A percentile compares a stretch with the other conserved stretches of the same genome.
phyloP scores from a whole-genome alignment of 2,797 vertebrate species.

The Acrossocheilus wenchowensis region DNA sequence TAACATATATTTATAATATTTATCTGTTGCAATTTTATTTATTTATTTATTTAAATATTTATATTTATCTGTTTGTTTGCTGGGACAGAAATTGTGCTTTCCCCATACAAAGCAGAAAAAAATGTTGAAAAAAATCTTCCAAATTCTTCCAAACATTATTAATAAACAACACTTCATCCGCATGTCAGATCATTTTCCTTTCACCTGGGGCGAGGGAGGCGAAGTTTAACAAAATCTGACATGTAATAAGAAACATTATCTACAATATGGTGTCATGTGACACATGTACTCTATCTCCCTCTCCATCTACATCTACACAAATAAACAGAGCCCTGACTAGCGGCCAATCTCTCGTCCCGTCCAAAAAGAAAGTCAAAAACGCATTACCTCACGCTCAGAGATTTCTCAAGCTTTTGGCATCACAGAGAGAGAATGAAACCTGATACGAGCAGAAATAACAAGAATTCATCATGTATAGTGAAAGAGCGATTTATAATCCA shows the following conservation, averaged over 20 bases:
- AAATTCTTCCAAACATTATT: not conserved
- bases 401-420: not conserved
- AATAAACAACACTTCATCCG: not conserved
- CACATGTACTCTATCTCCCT: conserved; percentile 72
- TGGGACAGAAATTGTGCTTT: not conserved
- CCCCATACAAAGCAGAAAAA: not conserved
- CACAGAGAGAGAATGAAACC: not conserved
- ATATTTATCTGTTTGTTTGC: not conserved
- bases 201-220: not conserved
- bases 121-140: not conserved
- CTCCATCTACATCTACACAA: conserved; percentile 77
- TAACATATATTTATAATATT: not conserved
- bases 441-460: conserved; percentile 1
- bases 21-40: not conserved
- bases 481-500: not conserved
- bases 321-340: conserved; percentile 70
- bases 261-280: conserved; percentile 68
- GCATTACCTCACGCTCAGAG: conserved; percentile 12
- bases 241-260: conserved; percentile 32
- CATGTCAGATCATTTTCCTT: conserved; percentile 9
- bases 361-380: not conserved
- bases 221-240: not conserved
- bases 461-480: not conserved
- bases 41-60: not conserved
- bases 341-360: conserved; percentile 1